Conservation (phyloP, 2,113 vertebrate species). For the Pleuronectes platessa region DNA sequence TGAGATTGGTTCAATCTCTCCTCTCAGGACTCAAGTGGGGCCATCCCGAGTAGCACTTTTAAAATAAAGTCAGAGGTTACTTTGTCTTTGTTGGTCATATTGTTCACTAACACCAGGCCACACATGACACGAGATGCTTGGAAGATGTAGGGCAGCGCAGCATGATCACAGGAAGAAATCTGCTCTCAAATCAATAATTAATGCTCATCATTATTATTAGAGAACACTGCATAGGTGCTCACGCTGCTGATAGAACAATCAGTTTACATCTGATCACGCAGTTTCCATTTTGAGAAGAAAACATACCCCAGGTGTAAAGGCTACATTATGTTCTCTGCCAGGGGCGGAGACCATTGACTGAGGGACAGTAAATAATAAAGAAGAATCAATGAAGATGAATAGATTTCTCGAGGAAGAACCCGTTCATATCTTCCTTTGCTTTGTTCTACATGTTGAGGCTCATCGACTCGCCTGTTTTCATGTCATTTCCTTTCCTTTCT, state of each 20-base stretch:
- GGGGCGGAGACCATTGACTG: conserved; percentile 28
- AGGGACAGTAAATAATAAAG: conserved; percentile 25
- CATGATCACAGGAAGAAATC: conserved; percentile 8
- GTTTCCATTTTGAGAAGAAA: conserved; percentile 19
- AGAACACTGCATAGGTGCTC: neutral
- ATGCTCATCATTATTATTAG: conserved; percentile 35
- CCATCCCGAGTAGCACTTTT: neutral
- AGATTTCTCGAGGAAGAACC: conserved; percentile 55
- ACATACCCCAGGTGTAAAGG: neutral
- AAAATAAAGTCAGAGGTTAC: neutral
- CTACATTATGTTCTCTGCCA: conserved; percentile 29
- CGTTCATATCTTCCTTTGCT: conserved; percentile 54
- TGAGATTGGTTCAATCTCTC: too few relatives aligned
- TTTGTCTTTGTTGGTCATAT: conserved; percentile 14
- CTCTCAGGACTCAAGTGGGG: neutral
- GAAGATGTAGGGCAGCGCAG: conserved; percentile 5
- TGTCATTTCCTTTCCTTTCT: conserved; percentile 22
- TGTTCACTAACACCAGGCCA: neutral
- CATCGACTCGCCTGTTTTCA: conserved; percentile 46
- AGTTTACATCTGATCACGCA: neutral
- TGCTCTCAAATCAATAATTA: conserved; percentile 28
- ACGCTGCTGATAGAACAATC: neutral
- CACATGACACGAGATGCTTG: neutral
- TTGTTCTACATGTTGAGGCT: conserved; percentile 50
- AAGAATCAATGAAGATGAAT: conserved; percentile 61